Evolutionary conservation across 2,113 vertebrate genomes (phyloP).

Genomic region (Eurystomus gularis): DNA sequence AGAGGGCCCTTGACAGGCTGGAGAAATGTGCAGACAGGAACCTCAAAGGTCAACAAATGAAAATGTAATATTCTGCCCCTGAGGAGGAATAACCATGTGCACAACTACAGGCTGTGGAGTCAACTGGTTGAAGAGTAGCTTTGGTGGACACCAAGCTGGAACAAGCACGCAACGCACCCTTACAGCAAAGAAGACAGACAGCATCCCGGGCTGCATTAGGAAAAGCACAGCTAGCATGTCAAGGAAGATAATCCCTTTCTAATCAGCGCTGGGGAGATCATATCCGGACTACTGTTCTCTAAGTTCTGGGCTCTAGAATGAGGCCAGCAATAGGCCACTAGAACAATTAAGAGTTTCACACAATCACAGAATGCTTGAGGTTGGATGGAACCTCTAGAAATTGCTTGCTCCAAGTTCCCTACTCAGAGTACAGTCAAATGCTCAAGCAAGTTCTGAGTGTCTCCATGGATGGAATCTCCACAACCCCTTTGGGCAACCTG

Average conservation of each 20-base stretch:
- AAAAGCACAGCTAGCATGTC: neutral
- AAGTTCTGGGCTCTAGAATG: neutral
- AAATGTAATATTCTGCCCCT: neutral
- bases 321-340: neutral
- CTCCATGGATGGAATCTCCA: neutral
- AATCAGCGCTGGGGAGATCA: neutral
- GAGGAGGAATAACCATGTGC: neutral
- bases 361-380: neutral
- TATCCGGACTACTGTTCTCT: neutral
- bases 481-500: neutral
- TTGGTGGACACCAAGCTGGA: no score
- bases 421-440: neutral
- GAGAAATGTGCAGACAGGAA: neutral
- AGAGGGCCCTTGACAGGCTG: neutral
- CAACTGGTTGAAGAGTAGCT: neutral
- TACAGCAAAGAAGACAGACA: neutral
- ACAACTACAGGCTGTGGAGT: neutral
- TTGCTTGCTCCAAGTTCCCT: neutral
- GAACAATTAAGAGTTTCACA: neutral
- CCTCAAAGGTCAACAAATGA: neutral
- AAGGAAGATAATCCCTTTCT: neutral
- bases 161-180: neutral
- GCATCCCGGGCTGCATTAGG: neutral
- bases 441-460: neutral
- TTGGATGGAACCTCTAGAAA: neutral